A percentile compares a stretch with the other conserved stretches of the same genome.
phyloP scores from a whole-genome alignment of 2,797 vertebrate genomes.

The Coracias cyanogaster region DNA sequence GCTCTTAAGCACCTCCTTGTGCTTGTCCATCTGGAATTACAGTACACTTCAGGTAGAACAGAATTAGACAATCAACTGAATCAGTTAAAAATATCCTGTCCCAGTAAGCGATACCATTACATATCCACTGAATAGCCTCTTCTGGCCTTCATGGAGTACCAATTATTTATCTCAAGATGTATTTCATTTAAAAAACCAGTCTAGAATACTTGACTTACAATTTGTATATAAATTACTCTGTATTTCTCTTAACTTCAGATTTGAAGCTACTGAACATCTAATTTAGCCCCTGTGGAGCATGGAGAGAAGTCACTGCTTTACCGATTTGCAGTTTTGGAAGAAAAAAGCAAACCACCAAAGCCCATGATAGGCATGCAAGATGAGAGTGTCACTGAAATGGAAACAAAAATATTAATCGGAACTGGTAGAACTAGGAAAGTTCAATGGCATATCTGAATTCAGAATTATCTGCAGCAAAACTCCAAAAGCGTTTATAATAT shows the following conservation, averaged over 20 bases:
- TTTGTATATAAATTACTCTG: background rate
- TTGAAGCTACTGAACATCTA: background rate
- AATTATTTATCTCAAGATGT: background rate
- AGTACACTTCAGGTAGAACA: background rate
- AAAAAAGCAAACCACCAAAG: background rate
- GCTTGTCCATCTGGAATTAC: background rate
- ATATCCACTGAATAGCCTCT: background rate
- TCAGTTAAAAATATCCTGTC: background rate
- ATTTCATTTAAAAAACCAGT: background rate
- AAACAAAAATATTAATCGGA: background rate
- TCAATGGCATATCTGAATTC: background rate
- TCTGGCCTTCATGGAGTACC: background rate
- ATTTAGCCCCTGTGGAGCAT: background rate
- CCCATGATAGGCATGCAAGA: background rate
- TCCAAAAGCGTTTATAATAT: background rate
- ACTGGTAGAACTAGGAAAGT: background rate
- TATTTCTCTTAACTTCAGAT: background rate
- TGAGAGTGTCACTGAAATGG: background rate
- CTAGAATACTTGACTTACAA: background rate
- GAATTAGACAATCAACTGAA: background rate
- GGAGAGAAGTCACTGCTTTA: background rate
- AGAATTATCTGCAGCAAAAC: background rate
- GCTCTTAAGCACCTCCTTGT: background rate
- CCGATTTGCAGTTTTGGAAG: background rate
- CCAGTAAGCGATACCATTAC: background rate